phyloP scores from a whole-genome alignment of 1,140 invertebrate genomes.

The Aphis gossypii region DNA sequence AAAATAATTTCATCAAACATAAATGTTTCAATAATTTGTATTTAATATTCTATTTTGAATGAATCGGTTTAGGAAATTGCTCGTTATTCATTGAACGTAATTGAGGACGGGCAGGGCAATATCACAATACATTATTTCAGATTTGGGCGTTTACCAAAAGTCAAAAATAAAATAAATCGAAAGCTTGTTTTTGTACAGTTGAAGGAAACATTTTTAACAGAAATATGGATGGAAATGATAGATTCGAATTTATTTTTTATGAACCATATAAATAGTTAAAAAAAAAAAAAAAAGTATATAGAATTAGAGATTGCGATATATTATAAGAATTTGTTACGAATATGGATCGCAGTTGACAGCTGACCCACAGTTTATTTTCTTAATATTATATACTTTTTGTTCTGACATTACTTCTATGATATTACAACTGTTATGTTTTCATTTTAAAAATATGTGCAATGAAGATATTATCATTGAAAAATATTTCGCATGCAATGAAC shows the following conservation, averaged over 20 bases:
- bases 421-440: too few relatives aligned
- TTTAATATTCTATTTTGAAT: background rate
- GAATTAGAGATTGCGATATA: too few relatives aligned
- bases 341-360: too few relatives aligned
- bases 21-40: background rate
- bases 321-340: too few relatives aligned
- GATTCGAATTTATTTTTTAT: background rate
- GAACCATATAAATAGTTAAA: background rate
- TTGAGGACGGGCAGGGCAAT: background rate
- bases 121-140: background rate
- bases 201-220: background rate
- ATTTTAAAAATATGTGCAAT: too few relatives aligned
- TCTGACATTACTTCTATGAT: too few relatives aligned
- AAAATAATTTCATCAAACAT: background rate
- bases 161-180: background rate
- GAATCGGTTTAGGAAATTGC: background rate
- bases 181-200: background rate
- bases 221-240: background rate
- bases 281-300: too few relatives aligned
- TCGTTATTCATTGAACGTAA: background rate
- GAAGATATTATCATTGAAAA: too few relatives aligned
- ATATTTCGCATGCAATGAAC: too few relatives aligned
- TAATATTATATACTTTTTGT: too few relatives aligned
- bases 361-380: too few relatives aligned
- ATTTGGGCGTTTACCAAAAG: constrained; percentile 14